A percentile compares a stretch with the other conserved stretches of the same genome.
phyloP scores from a whole-genome alignment of 2,888 invertebrate genomes.

The Drosophila borborema region DNA sequence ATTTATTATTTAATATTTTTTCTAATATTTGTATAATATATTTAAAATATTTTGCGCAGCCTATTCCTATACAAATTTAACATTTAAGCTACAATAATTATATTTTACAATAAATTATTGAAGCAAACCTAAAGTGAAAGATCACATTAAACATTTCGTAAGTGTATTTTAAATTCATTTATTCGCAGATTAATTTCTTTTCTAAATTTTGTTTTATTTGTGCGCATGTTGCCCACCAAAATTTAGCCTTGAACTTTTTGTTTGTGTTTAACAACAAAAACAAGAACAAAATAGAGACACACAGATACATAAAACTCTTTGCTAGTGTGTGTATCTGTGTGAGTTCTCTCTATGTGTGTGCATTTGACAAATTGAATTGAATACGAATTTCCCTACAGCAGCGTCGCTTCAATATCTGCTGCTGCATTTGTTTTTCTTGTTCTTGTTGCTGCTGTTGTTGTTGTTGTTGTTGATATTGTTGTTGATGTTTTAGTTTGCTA shows the following conservation, averaged over 20 bases:
- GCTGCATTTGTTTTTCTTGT: constrained; percentile 14
- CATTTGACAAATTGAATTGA: constrained; percentile 56
- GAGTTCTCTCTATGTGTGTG: constrained; percentile 10
- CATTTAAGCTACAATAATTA: too few relatives aligned
- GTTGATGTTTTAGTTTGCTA: constrained; percentile 5
- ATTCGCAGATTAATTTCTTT: constrained; percentile 8
- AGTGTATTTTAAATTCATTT: constrained; percentile 33
- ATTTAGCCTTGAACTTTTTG: constrained; percentile 74
- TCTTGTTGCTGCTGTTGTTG: not conserved
- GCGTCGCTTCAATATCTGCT: constrained; percentile 17
- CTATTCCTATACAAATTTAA: not conserved
- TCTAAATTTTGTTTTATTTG: constrained; percentile 30
- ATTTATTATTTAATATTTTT: not conserved
- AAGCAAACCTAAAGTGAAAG: not conserved
- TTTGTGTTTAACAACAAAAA: constrained; percentile 48
- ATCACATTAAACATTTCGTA: not conserved
- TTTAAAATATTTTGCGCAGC: not conserved
- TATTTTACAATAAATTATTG: not conserved
- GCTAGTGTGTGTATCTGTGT: not conserved
- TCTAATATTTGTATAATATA: not conserved
- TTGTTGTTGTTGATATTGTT: not conserved
- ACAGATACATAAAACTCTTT: constrained; percentile 8
- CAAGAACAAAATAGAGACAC: constrained; percentile 13
- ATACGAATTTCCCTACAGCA: constrained; percentile 39
- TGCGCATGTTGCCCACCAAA: constrained; percentile 67